phyloP scores from a whole-genome alignment of 2,888 invertebrate species.

The Eutolmus rufibarbis region DNA sequence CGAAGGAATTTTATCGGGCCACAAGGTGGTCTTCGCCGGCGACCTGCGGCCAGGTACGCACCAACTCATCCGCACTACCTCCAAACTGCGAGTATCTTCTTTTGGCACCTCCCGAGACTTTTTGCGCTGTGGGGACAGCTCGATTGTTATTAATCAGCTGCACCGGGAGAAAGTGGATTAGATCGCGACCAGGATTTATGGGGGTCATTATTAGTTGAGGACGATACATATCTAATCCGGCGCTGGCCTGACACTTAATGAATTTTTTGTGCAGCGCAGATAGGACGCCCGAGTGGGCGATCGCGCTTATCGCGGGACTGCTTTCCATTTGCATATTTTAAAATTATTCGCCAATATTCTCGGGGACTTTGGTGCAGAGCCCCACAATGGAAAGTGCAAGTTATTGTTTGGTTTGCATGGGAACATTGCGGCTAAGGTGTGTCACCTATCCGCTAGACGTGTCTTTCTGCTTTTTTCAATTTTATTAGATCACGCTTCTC shows the following conservation, averaged over 20 bases:
- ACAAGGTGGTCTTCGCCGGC: slow-evolving; percentile 17
- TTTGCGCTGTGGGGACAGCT: not conserved
- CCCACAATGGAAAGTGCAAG: not conserved
- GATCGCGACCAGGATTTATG: not conserved
- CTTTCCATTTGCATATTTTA: not conserved
- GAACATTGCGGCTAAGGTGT: not conserved
- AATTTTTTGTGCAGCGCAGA: not conserved
- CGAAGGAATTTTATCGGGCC: slow-evolving; percentile 9
- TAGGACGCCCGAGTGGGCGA: not conserved
- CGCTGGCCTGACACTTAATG: not conserved
- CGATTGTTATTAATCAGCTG: not conserved
- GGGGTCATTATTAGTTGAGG: slow-evolving; percentile 11
- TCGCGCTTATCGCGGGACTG: not conserved
- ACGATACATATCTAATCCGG: slow-evolving; percentile 12
- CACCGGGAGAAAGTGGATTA: slow-evolving; percentile 1
- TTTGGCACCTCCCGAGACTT: not conserved
- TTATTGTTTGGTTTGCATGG: not conserved
- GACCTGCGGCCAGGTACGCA: not conserved
- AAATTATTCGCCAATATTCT: not conserved
- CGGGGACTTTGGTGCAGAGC: not conserved
- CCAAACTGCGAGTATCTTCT: not conserved
- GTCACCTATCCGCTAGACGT: not conserved
- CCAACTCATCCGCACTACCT: slow-evolving; percentile 15
- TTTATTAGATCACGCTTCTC: not conserved
- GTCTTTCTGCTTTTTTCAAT: not conserved